Conservation (phyloP, 92 coral and sea anemone species). For the Porites rus region DNA sequence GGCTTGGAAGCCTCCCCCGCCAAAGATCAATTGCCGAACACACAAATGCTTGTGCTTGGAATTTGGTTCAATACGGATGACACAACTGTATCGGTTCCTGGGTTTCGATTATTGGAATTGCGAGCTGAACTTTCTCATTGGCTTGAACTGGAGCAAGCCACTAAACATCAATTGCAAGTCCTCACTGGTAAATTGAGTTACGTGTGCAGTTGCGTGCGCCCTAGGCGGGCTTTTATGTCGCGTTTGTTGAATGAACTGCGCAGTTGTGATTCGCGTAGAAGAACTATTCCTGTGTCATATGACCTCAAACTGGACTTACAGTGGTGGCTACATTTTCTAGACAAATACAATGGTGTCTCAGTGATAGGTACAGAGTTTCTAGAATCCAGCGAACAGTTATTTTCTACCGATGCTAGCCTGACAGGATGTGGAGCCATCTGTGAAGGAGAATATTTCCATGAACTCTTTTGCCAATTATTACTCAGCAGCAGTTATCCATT, state of each 20-base stretch:
- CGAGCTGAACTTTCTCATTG: not conserved
- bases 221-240: not conserved
- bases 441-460: slow-evolving; percentile 9
- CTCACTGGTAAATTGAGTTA: not conserved
- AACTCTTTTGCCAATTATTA: not conserved
- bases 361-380: slow-evolving; percentile 17
- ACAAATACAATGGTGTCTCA: slow-evolving; percentile 28
- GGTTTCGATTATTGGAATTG: no score
- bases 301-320: not conserved
- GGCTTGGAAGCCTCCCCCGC: no score
- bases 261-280: no score
- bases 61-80: no score
- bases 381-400: slow-evolving; percentile 12
- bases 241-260: not conserved
- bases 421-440: slow-evolving; percentile 23
- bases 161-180: slow-evolving; percentile 16
- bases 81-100: no score
- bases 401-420: slow-evolving; percentile 34
- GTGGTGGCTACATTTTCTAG: slow-evolving; percentile 18
- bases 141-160: not conserved
- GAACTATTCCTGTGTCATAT: not conserved
- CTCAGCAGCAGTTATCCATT: not conserved
- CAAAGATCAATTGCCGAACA: no score
- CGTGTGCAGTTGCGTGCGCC: no score
- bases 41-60: no score